Evolutionary conservation across 2,797 vertebrate species (phyloP), one percentile per base, ranked within the genome.

Genomic region (Leucoraja ocellata): DNA sequence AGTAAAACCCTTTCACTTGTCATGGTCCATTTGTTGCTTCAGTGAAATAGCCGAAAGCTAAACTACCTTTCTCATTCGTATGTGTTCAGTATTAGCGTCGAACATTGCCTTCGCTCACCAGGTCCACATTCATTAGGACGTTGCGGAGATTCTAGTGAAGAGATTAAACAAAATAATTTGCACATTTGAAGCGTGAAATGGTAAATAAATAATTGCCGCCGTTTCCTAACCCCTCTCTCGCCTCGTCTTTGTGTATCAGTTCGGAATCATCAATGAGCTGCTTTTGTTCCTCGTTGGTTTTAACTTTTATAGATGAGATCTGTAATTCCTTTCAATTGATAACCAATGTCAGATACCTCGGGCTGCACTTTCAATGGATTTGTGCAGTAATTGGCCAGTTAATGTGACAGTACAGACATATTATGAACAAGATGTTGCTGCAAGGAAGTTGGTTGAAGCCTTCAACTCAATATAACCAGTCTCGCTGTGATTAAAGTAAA

Each of bases 361-460:
- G 95, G 93, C 93, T 71, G 94, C 94, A 93, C 94, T 95, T 94
- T 77, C 93, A 94, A 94, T 95, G 94, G 95, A 94, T 94, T 95
- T 95, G 94, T 94, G 94, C 93, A 93, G 94, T 94, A 94, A 95
- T 95, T 94, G 94, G 94, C 93, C 94, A 94, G 93, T 95, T 94
- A 94, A 54, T 95, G 95, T 94, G 94, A 95, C 95, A 95, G 93
- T 93, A 95, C 95, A 94, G 94, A 94, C 96, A 95, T 95, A 94
- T 94, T 94, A 79, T 93, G 95, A 95, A 94, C 93, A 23, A 95
- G 94, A 93, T 95, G 95, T 95, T 94, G 95, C 95, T 95, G 94
- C 95, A 94, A 94, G 95, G 94, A 93, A 94, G 94, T 94, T 93
- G 83, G 77, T 93, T 94, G 4, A 93, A 95, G 94, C 93, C 39